Conservation (phyloP, 2,888 invertebrate species). For the Erannis defoliaria region DNA sequence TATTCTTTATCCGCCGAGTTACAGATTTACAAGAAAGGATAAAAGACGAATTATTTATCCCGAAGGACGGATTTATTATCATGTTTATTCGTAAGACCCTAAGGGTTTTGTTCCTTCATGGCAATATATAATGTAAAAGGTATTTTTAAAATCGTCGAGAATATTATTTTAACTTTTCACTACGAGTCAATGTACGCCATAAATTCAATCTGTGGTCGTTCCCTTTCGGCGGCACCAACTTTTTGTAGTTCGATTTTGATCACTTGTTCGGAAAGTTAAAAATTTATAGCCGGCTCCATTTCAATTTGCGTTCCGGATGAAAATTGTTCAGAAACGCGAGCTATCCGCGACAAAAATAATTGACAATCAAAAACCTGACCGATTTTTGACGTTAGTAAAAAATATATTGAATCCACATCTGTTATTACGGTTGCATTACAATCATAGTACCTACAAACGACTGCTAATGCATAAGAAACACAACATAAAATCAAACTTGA, state of each 20-base stretch:
- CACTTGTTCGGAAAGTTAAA: conserved; percentile 81
- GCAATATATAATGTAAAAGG: conserved; percentile 29
- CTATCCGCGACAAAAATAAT: conserved; percentile 58
- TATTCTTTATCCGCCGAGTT: no score
- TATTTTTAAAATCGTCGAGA: conserved; percentile 54
- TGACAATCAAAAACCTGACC: conserved; percentile 58
- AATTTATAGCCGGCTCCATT: conserved; percentile 78
- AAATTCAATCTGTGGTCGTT: conserved; percentile 79
- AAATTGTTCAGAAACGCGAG: conserved; percentile 53
- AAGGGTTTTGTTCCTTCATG: no score
- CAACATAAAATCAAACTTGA: conserved; percentile 60
- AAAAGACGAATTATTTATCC: no score
- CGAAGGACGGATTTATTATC: no score
- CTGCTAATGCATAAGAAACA: conserved; percentile 37
- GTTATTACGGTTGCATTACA: neutral
- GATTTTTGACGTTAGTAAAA: conserved; percentile 27
- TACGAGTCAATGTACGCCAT: conserved; percentile 69
- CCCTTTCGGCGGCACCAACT: conserved; percentile 70
- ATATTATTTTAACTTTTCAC: conserved; percentile 68
- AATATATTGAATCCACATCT: neutral
- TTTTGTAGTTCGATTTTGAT: conserved; percentile 82
- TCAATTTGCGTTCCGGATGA: conserved; percentile 71
- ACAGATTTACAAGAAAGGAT: no score
- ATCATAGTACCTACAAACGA: conserved; percentile 34
- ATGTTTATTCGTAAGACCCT: no score